phyloP scores from a whole-genome alignment of 2,797 vertebrate genomes.

The Alca torda region DNA sequence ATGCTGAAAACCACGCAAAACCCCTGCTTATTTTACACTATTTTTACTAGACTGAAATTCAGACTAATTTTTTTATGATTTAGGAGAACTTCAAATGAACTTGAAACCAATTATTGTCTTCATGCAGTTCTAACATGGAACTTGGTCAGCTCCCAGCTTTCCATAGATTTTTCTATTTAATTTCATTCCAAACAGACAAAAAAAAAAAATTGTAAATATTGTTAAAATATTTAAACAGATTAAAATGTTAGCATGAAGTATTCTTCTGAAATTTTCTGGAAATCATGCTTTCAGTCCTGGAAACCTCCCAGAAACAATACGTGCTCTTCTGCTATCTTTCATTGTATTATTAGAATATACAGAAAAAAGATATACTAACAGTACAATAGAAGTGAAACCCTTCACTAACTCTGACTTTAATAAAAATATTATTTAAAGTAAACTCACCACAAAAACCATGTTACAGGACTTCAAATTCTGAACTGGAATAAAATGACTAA shows the following conservation, averaged over 20 bases:
- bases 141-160: neutral
- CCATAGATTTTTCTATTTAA: neutral
- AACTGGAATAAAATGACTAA: neutral
- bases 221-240: neutral
- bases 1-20: neutral
- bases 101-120: neutral
- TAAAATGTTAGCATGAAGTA: neutral
- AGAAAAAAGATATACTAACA: neutral
- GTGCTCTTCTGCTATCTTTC: neutral
- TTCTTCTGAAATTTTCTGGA: neutral
- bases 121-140: neutral
- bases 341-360: neutral
- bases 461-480: neutral
- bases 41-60: neutral
- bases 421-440: neutral
- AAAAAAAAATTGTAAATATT: neutral
- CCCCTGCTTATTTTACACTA: neutral
- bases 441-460: neutral
- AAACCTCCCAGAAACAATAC: neutral
- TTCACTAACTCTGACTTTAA: neutral
- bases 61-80: neutral
- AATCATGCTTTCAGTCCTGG: neutral
- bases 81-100: neutral
- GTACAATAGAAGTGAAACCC: accelerated
- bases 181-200: neutral